These are phyloP conservation scores for Actenoides lindsayi DNA, from an alignment of 2,113 vertebrate species.

Conservation along the genomic window DNA sequence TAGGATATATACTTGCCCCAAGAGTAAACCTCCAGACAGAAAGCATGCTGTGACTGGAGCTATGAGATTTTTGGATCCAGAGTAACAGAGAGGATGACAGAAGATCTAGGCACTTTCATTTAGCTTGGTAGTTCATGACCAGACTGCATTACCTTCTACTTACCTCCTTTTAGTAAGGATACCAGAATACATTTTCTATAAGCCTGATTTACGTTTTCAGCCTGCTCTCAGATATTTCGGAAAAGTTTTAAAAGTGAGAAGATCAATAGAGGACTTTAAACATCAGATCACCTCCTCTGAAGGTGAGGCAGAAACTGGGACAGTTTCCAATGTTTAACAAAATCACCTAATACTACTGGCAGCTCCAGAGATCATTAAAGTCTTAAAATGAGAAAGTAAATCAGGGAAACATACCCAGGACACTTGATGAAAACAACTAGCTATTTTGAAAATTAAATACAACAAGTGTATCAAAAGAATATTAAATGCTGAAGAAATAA, in stretches of 20 bases:
- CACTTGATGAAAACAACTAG: background rate
- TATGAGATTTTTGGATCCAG: background rate
- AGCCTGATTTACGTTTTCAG: conserved; percentile 45
- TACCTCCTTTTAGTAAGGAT: background rate
- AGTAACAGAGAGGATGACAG: background rate
- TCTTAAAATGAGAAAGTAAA: conserved; percentile 55
- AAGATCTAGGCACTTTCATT: conserved; percentile 11
- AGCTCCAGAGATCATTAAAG: conserved; percentile 68
- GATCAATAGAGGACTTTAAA: conserved; percentile 67
- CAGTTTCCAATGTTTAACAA: conserved; percentile 71
- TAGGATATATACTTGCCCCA: background rate
- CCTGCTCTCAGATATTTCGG: conserved; percentile 51
- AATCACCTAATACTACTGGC: conserved; percentile 63
- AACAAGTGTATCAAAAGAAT: conserved; percentile 26
- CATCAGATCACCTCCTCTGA: conserved; percentile 67
- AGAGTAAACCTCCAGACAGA: background rate
- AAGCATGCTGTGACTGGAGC: background rate
- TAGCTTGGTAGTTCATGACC: background rate
- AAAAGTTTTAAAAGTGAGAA: conserved; percentile 63
- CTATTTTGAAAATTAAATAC: conserved; percentile 45
- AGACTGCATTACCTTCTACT: conserved; percentile 25
- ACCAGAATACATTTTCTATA: conserved; percentile 25
- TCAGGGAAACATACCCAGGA: conserved; percentile 38
- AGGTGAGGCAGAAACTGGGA: conserved; percentile 76
- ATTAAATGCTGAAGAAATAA: conserved; percentile 30